phyloP scores from a whole-genome alignment of 2,888 invertebrate species.

The Amiota minor region DNA sequence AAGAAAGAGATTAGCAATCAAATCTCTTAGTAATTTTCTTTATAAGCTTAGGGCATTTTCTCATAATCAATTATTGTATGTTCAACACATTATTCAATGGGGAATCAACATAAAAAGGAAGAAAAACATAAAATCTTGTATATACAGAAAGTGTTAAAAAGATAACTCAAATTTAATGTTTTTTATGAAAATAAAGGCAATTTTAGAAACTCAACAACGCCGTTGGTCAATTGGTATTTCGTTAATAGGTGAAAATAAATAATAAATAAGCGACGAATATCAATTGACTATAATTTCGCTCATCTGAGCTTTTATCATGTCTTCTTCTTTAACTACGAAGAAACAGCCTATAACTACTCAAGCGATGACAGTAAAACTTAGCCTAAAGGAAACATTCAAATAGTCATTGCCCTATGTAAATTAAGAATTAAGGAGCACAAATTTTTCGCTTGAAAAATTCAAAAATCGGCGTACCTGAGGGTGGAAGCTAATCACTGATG shows the following conservation, averaged over 20 bases:
- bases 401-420: slow-evolving; percentile 19
- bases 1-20: too few relatives aligned
- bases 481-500: too few relatives aligned
- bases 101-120: neutral
- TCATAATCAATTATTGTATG: too few relatives aligned
- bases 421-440: slow-evolving; percentile 11
- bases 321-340: neutral
- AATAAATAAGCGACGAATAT: slow-evolving; percentile 42
- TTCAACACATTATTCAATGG: neutral
- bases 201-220: neutral
- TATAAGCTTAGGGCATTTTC: too few relatives aligned
- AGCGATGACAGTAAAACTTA: slow-evolving; percentile 14
- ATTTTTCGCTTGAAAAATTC: too few relatives aligned
- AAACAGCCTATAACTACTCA: neutral
- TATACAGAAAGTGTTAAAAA: neutral
- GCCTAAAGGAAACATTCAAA: neutral
- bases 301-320: neutral
- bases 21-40: too few relatives aligned
- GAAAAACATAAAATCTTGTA: too few relatives aligned
- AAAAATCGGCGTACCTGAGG: too few relatives aligned
- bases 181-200: too few relatives aligned
- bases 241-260: slow-evolving; percentile 63
- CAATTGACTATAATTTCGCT: neutral
- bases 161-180: too few relatives aligned
- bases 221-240: slow-evolving; percentile 49